phyloP scores from a whole-genome alignment of 1,140 invertebrate species.

The Lepidotrigona ventralis region DNA sequence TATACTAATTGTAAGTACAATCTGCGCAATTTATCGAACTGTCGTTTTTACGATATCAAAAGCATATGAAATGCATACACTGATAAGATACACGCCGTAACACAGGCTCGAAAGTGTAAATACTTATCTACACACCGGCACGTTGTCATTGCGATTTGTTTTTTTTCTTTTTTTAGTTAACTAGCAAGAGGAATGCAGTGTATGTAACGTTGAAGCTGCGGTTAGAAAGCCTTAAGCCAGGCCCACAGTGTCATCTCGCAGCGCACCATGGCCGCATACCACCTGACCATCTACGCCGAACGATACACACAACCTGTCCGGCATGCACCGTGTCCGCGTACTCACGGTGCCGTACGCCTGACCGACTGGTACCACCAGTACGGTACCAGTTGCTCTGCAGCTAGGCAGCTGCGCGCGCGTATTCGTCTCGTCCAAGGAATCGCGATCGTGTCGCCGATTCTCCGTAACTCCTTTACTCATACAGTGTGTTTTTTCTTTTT shows the following conservation, averaged over 20 bases:
- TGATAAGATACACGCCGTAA: not conserved
- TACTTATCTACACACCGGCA: not conserved
- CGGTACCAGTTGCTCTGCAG: conserved; percentile 56
- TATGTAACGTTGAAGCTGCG: conserved; percentile 59
- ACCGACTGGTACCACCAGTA: conserved; percentile 64
- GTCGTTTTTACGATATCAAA: not conserved
- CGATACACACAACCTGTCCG: conserved; percentile 43
- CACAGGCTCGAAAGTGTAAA: not conserved
- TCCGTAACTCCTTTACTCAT: not conserved
- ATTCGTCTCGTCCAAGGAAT: not conserved
- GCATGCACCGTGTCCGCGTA: conserved; percentile 42
- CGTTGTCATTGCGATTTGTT: not conserved
- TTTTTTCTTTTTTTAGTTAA: not conserved
- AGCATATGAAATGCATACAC: not conserved
- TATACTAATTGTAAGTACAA: too few species aligned
- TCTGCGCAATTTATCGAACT: too few species aligned
- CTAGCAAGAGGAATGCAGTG: not conserved
- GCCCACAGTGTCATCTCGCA: conserved; percentile 18
- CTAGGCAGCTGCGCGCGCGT: conserved; percentile 33
- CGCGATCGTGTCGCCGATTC: not conserved
- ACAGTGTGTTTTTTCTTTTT: not conserved
- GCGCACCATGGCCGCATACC: conserved; percentile 37
- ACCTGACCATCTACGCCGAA: conserved; percentile 27
- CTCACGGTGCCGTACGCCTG: conserved; percentile 53
- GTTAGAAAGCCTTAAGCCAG: conserved; percentile 66